Evolutionary conservation across 2,113 vertebrate genomes (phyloP).

Genomic region (Cinclus cinclus): DNA sequence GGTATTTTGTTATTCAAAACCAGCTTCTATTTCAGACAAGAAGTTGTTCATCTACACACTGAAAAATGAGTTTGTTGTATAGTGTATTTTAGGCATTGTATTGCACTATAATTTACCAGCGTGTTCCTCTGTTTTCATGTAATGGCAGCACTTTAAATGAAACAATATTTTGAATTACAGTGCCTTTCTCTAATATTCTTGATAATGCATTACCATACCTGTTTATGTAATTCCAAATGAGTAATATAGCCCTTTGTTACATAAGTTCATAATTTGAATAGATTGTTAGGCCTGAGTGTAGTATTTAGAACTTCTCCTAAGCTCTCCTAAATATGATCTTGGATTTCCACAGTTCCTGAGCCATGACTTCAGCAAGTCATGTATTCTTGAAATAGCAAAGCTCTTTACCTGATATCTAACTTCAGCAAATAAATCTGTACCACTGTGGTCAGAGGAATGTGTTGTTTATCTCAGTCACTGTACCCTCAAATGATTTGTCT

Average conservation of each 20-base stretch:
- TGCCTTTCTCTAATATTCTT: background rate
- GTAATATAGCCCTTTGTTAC: background rate
- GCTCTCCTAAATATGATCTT: background rate
- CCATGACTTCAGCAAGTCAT: background rate
- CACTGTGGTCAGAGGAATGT: background rate
- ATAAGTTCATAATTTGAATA: background rate
- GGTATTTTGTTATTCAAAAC: background rate
- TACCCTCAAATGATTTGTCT: background rate
- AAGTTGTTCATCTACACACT: background rate
- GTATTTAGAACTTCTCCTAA: background rate
- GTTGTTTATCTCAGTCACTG: background rate
- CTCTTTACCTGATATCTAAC: background rate
- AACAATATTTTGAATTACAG: background rate
- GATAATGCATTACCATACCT: background rate
- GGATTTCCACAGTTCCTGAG: background rate
- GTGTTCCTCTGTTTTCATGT: fast-evolving
- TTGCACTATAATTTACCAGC: background rate
- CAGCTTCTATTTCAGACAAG: background rate
- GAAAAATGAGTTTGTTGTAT: background rate
- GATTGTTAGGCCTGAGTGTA: background rate
- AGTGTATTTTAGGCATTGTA: background rate
- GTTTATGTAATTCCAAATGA: background rate
- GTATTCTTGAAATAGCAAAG: background rate
- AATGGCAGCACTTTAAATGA: background rate
- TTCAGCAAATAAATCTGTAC: background rate